Percentiles rank a stretch among this genome's conserved stretches.
These are phyloP conservation scores for Sinotaia quadrata DNA, from an alignment of 2,888 invertebrate species.

Conservation along the genomic window DNA sequence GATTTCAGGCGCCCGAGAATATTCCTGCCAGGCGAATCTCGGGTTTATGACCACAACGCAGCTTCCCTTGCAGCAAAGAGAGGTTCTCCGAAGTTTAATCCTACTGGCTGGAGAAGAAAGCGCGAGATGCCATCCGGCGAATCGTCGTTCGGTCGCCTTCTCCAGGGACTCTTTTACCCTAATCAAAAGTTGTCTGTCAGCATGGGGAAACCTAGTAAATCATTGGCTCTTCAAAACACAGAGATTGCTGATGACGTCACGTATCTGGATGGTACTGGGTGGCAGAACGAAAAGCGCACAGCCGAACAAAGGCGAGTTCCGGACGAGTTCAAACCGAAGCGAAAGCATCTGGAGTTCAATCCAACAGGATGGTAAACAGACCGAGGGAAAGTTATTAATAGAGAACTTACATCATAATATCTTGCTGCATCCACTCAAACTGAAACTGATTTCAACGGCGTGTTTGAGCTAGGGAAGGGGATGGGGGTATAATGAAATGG, in stretches of 20 bases:
- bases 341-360: slow-evolving; percentile 23
- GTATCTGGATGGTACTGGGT: slow-evolving; percentile 11
- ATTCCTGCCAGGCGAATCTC: no score
- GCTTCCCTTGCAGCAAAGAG: no score
- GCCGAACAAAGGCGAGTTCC: background rate
- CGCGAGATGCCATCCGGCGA: background rate
- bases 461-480: no score
- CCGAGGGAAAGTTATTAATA: background rate
- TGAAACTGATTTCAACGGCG: no score
- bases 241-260: background rate
- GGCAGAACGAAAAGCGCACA: background rate
- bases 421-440: no score
- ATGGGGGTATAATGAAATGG: no score
- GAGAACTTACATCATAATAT: no score
- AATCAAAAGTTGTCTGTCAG: background rate
- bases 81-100: slow-evolving; percentile 18
- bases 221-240: background rate
- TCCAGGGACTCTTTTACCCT: background rate
- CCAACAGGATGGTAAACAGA: slow-evolving; percentile 22
- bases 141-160: background rate
- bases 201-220: background rate
- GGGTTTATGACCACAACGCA: no score
- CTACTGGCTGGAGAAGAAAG: slow-evolving; percentile 23
- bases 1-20: no score
- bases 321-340: slow-evolving; percentile 6